Conservation (phyloP, 1,140 invertebrate species). For the Polypedilum vanderplanki region DNA sequence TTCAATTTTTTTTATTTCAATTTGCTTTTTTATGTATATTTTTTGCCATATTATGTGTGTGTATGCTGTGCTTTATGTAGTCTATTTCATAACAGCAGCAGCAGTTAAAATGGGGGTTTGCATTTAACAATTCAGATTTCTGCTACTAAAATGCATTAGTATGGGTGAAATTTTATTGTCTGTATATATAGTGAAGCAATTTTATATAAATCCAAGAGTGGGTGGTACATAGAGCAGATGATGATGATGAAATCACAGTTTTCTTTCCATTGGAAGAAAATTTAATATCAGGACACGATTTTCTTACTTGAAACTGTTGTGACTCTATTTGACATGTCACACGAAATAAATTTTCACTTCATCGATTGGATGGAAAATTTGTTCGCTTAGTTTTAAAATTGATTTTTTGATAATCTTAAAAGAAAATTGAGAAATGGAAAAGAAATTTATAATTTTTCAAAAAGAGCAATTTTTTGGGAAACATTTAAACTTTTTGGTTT, state of each 20-base stretch:
- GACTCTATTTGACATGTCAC: too few species aligned
- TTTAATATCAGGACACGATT: background rate
- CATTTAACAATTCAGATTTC: background rate
- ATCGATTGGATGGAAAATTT: too few species aligned
- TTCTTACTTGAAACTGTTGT: too few species aligned
- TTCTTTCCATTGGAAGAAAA: constrained; percentile 21
- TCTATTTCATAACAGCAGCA: too few species aligned
- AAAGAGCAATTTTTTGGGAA: too few species aligned
- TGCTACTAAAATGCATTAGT: background rate
- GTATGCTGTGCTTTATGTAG: too few species aligned
- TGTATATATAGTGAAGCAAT: background rate
- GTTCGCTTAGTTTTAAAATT: too few species aligned
- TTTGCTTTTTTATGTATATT: background rate
- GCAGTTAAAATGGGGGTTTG: background rate
- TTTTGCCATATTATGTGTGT: background rate
- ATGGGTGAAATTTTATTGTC: background rate
- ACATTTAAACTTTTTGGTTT: too few species aligned
- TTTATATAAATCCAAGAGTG: constrained; percentile 20
- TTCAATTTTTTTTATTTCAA: constrained; percentile 6
- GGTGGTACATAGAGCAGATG: background rate
- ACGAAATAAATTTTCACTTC: too few species aligned
- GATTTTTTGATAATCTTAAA: too few species aligned
- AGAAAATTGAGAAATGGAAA: too few species aligned
- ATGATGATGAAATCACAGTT: background rate
- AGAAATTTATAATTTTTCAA: too few species aligned